phyloP scores from a whole-genome alignment of 2,888 invertebrate species.

The Hoplodrina blanda region DNA sequence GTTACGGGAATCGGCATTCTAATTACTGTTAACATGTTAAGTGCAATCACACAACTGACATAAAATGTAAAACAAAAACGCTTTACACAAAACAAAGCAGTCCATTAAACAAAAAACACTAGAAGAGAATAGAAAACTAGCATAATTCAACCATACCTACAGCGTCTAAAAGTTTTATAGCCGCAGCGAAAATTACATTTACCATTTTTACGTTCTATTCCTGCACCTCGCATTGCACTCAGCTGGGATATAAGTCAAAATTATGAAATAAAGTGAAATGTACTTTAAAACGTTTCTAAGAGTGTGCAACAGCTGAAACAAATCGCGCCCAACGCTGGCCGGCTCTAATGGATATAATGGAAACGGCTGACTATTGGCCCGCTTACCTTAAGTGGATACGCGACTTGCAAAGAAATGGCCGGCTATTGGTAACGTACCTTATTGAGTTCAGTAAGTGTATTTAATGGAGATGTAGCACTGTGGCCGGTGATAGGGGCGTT shows the following conservation, averaged over 20 bases:
- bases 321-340: constrained; percentile 75
- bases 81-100: constrained; percentile 17
- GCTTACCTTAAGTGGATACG: constrained; percentile 78
- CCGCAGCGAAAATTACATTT: constrained; percentile 52
- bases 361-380: constrained; percentile 72
- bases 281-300: constrained; percentile 76
- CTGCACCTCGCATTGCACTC: constrained; percentile 61
- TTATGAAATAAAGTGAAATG: constrained; percentile 82
- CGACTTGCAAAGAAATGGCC: constrained; percentile 71
- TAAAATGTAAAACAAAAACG: no score
- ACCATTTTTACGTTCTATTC: constrained; percentile 54
- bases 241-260: constrained; percentile 74
- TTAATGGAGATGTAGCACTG: constrained; percentile 55
- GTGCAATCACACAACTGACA: no score
- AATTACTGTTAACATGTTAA: no score
- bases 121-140: constrained; percentile 46
- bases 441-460: constrained; percentile 57
- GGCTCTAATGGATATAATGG: constrained; percentile 78
- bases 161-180: constrained; percentile 43
- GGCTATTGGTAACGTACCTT: constrained; percentile 56
- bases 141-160: constrained; percentile 20
- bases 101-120: constrained; percentile 19
- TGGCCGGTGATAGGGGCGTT: constrained; percentile 38
- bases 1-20: no score
- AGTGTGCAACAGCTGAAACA: constrained; percentile 82